Conservation (phyloP, 2,888 invertebrate genomes). For the Endomychus coccineus region DNA sequence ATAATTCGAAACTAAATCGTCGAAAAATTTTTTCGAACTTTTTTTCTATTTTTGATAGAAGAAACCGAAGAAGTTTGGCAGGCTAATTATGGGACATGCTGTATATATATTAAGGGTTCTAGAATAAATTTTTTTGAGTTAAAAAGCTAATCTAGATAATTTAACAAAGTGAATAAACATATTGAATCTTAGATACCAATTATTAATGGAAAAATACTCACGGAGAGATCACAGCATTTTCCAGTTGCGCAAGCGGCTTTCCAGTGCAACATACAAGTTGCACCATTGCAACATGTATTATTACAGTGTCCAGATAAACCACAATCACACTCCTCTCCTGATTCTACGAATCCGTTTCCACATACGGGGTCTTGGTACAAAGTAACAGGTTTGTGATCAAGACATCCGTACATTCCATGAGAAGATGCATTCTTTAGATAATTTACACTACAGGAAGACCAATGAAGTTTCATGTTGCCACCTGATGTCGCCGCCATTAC, state of each 20-base stretch:
- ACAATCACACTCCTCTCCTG: conserved; percentile 96
- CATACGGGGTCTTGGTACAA: conserved; percentile 82
- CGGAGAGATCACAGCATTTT: conserved; percentile 81
- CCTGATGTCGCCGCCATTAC: conserved; percentile 97
- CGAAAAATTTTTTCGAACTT: too few relatives aligned
- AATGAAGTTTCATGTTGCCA: conserved; percentile 73
- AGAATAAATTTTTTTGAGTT: too few relatives aligned
- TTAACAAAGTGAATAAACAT: too few relatives aligned
- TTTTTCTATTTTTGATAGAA: too few relatives aligned
- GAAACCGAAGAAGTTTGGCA: too few relatives aligned
- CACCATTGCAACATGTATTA: conserved; percentile 77
- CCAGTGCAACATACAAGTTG: conserved; percentile 73
- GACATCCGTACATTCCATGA: conserved; percentile 94
- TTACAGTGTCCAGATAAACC: conserved; percentile 68
- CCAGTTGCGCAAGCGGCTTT: conserved; percentile 97
- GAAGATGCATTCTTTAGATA: conserved; percentile 85
- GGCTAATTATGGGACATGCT: too few relatives aligned
- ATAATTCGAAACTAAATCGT: too few relatives aligned
- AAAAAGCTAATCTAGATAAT: too few relatives aligned
- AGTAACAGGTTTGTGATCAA: conserved; percentile 75
- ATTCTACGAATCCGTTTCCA: conserved; percentile 94
- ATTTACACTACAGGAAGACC: conserved; percentile 93
- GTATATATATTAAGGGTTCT: too few relatives aligned
- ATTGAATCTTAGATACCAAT: too few relatives aligned
- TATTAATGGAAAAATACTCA: too few relatives aligned